Conservation (phyloP, 2,888 invertebrate species). For the Aspidiotus destructor region DNA sequence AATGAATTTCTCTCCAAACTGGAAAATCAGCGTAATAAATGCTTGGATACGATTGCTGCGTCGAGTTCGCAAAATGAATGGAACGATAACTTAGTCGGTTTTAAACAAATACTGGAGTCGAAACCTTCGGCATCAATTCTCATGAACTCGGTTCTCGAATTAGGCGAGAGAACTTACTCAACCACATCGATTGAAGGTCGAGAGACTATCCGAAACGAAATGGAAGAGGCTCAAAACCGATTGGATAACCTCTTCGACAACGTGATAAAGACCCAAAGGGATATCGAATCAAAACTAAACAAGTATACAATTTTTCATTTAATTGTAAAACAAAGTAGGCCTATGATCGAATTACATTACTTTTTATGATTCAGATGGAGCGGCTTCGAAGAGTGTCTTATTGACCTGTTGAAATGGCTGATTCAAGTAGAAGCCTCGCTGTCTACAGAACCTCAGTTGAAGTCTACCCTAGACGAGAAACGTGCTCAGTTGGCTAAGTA, state of each 20-base stretch:
- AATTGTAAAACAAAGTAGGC: too few relatives aligned
- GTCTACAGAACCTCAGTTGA: constrained; percentile 67
- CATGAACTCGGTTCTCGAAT: constrained; percentile 73
- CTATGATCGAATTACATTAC: neutral
- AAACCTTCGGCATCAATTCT: constrained; percentile 63
- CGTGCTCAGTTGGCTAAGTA: constrained; percentile 77
- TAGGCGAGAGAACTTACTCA: constrained; percentile 77
- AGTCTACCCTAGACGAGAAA: constrained; percentile 83
- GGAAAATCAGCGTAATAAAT: constrained; percentile 55
- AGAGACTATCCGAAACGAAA: constrained; percentile 69
- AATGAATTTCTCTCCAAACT: constrained; percentile 68
- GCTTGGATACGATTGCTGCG: constrained; percentile 29
- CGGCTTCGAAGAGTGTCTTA: constrained; percentile 77
- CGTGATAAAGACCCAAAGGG: constrained; percentile 60
- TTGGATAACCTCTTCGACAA: constrained; percentile 72
- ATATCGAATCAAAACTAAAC: constrained; percentile 70
- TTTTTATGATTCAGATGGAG: constrained; percentile 55
- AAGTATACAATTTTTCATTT: constrained; percentile 40
- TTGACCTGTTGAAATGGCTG: constrained; percentile 69
- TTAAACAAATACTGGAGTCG: constrained; percentile 64
- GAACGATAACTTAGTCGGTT: constrained; percentile 55
- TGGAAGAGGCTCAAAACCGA: constrained; percentile 72
- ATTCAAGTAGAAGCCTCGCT: constrained; percentile 62
- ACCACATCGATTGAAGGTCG: constrained; percentile 79
- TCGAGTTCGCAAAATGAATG: constrained; percentile 45